These are phyloP conservation scores for Sympetrum striolatum DNA, from an alignment of 2,888 invertebrate species.

Conservation along the genomic window DNA sequence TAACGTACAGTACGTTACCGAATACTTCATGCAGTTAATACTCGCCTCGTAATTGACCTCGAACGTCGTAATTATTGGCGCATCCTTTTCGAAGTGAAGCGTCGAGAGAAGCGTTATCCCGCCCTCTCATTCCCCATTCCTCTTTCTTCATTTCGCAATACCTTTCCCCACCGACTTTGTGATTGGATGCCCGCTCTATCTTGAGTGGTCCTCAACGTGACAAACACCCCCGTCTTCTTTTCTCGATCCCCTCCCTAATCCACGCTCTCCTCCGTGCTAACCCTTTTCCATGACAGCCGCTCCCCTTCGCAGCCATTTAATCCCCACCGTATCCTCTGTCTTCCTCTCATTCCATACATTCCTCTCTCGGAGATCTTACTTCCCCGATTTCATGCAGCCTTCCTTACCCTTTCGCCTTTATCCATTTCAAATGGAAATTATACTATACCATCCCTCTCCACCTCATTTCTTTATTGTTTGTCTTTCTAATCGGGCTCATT, in stretches of 20 bases:
- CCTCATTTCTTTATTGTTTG: too few relatives aligned
- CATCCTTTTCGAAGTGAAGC: too few relatives aligned
- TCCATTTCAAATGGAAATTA: too few relatives aligned
- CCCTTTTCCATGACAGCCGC: background rate
- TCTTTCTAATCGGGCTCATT: too few relatives aligned
- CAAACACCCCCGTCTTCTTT: background rate
- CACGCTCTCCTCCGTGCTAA: background rate
- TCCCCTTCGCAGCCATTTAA: constrained; percentile 11
- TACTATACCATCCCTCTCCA: too few relatives aligned
- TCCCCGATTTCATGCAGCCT: background rate
- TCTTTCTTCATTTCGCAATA: background rate
- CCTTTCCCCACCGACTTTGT: background rate
- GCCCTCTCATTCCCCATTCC: background rate
- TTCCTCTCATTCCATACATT: background rate
- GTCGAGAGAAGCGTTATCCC: background rate
- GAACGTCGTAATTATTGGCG: too few relatives aligned
- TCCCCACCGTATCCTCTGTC: constrained; percentile 19
- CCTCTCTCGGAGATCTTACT: constrained; percentile 4
- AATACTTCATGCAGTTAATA: too few relatives aligned
- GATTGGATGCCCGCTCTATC: constrained; percentile 23
- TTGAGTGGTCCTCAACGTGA: background rate
- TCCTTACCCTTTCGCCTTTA: background rate
- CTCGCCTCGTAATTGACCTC: too few relatives aligned
- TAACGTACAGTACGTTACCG: too few relatives aligned
- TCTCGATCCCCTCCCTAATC: background rate